Percentiles rank a stretch among this genome's conserved stretches.
phyloP scores from a whole-genome alignment of 2,797 vertebrate species.

The Arctocebus calabarensis region DNA sequence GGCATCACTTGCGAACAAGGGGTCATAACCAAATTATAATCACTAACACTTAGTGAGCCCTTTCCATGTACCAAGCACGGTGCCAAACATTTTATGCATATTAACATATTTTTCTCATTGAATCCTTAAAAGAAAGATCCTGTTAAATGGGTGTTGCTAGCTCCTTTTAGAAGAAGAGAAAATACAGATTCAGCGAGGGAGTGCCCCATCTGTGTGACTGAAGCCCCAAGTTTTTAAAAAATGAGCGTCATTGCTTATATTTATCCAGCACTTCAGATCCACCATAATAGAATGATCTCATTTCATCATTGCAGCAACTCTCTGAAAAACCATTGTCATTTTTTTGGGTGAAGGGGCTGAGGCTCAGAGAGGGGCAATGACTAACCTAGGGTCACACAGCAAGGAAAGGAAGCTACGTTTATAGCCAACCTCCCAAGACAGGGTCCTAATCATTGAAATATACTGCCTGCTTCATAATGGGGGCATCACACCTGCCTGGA shows the following conservation, averaged over 20 bases:
- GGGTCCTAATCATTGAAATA: background rate
- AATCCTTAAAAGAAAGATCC: background rate
- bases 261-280: background rate
- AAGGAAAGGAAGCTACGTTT: background rate
- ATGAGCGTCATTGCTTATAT: background rate
- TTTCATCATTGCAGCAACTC: no score
- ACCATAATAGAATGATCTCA: fast-evolving
- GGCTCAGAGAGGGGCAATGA: background rate
- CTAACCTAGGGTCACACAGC: background rate
- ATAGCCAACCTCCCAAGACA: no score
- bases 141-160: background rate
- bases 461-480: fast-evolving
- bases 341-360: background rate
- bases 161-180: background rate
- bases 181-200: background rate
- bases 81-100: background rate
- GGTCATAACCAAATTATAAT: background rate
- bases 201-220: background rate
- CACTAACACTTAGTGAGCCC: background rate
- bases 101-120: background rate
- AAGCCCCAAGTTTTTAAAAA: background rate
- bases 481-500: background rate
- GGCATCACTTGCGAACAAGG: background rate
- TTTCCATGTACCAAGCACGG: background rate
- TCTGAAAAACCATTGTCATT: background rate